Evolutionary conservation across 2,113 vertebrate genomes (phyloP), one percentile per base, ranked within the genome.

Genomic region (Garra rufa): DNA sequence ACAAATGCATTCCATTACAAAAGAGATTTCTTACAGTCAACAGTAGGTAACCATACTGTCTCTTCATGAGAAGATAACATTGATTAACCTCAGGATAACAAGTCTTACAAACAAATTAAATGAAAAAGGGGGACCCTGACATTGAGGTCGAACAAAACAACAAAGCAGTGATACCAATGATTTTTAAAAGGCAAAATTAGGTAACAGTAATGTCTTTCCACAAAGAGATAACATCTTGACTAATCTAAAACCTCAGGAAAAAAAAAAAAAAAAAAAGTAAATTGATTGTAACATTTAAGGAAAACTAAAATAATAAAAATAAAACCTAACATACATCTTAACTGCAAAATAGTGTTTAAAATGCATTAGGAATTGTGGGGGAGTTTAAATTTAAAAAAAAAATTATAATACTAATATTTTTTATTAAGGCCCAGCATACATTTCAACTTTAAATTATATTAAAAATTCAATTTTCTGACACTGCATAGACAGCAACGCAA

Each of bases 1-100:
- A 74, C 7, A 50, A 55, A 52, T 11, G 21, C 46, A 76, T 76
- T 76, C 74, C 74, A 55, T n/a, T 76, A 57, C 48, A 76, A 76
- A 46, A 24, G n/a, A 11, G 55, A 24, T 59, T 59, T 59, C 3
- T 38, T 17, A 19, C 15, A 38, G 65, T 30, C 7, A 38, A 67
- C 19, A 69, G 30, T 38, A 69, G 65, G 65, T 69, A 21, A 38
- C 8, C 0, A 26, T 67, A 38, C 63, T 19, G 17, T 38, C 30
- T 34, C 15, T 38, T 7, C 6, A 19, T 38, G 26, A 67, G 28
- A 26, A 67, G 13, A 1, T 1, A 30, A 67, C 7, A 9, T 9
- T 11, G 1, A 9, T 0, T 34, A 67, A 19, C 63, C 63, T 67
- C 50, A 52, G 63, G 1, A 63, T 63, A 26, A 63, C 24, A 26